Percentiles rank a stretch among this genome's conserved stretches.
Conservation (phyloP, 1,140 invertebrate genomes). For the Cyrtorhinus lividipennis region DNA sequence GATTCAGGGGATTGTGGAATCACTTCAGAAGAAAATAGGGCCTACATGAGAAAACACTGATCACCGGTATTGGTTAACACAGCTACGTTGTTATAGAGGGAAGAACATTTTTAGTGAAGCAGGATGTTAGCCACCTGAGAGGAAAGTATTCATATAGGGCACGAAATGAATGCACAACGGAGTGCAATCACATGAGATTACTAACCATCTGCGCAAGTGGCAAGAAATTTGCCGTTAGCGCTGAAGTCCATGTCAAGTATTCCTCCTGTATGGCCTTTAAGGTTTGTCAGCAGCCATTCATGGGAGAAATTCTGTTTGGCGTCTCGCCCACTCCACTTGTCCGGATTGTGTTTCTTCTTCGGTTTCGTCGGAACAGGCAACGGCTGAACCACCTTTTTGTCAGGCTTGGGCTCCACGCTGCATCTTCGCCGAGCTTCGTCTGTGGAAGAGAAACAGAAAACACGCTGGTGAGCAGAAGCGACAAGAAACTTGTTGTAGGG, state of each 20-base stretch:
- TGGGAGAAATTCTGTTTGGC: conserved; percentile 23
- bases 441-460: neutral
- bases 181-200: no score
- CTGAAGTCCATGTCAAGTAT: conserved; percentile 65
- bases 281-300: conserved; percentile 50
- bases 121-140: no score
- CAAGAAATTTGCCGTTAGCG: conserved; percentile 66
- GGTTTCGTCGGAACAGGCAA: neutral
- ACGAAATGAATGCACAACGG: no score
- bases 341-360: conserved; percentile 20
- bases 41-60: no score
- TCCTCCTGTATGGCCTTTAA: conserved; percentile 62
- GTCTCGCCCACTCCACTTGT: conserved; percentile 20
- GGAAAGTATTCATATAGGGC: no score
- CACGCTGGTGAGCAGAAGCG: no score
- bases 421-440: conserved; percentile 1
- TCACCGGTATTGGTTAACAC: no score
- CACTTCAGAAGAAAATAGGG: no score
- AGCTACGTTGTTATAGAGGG: no score
- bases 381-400: neutral
- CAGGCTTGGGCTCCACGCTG: neutral
- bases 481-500: no score
- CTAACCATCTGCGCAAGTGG: conserved; percentile 67
- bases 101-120: no score
- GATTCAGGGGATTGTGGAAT: no score